Evolutionary conservation across 2,797 vertebrate genomes (phyloP).

Genomic region (Gila robusta): DNA sequence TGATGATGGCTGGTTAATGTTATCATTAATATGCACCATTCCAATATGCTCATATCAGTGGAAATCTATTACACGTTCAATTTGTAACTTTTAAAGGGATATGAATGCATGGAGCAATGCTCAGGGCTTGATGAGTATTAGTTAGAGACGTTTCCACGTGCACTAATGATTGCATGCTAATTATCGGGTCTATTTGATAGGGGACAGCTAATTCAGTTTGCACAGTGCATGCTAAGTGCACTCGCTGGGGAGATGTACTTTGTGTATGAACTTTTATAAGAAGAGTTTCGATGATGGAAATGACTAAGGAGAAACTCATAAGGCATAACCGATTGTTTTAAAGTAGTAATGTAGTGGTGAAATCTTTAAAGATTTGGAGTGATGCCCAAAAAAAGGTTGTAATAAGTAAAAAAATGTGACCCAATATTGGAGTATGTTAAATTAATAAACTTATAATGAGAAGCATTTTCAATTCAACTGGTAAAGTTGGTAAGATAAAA

Average conservation of each 20-base stretch:
- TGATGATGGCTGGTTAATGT: conserved; percentile 67
- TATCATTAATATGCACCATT: conserved; percentile 63
- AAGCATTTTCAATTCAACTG: background rate
- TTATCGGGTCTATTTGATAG: conserved; percentile 58
- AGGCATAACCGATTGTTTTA: background rate
- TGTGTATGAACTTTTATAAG: background rate
- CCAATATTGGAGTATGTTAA: background rate
- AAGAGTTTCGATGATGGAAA: background rate
- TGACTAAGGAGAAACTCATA: background rate
- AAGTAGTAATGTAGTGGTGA: background rate
- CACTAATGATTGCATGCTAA: conserved; percentile 54
- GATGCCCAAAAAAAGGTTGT: background rate
- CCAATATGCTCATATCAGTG: conserved; percentile 56
- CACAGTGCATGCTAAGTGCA: conserved; percentile 30
- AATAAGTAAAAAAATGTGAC: background rate
- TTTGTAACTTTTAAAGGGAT: conserved; percentile 64
- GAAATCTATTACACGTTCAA: conserved; percentile 62
- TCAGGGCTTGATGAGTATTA: conserved; percentile 60
- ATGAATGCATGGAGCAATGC: conserved; percentile 46
- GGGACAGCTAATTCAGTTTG: conserved; percentile 47
- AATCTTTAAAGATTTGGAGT: background rate
- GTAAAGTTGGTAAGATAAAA: background rate
- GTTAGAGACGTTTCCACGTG: conserved; percentile 59
- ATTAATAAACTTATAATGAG: background rate
- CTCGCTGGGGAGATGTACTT: background rate